Evolutionary conservation across 2,888 invertebrate genomes (phyloP).

Genomic region (Megaustenia siamemsis): DNA sequence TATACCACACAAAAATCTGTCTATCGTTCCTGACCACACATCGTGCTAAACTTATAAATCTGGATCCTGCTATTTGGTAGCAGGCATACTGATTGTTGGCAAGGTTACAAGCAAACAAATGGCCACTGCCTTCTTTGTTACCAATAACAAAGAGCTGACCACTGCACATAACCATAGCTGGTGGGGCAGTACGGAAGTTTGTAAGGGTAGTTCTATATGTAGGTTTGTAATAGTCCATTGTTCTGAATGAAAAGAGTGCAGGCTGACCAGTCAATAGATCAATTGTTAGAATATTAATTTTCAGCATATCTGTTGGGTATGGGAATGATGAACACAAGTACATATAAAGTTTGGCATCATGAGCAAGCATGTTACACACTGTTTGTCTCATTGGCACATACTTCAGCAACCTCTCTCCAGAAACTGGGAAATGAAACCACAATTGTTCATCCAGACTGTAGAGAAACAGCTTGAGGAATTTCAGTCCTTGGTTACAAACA

Average conservation of each 20-base stretch:
- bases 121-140: constrained; percentile 77
- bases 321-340: constrained; percentile 77
- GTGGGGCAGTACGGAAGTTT: constrained; percentile 75
- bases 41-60: constrained; percentile 76
- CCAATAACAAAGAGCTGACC: constrained; percentile 75
- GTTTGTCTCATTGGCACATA: constrained; percentile 75
- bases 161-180: constrained; percentile 75
- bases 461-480: constrained; percentile 74
- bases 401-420: constrained; percentile 72
- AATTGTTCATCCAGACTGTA: constrained; percentile 71
- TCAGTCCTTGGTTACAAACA: constrained; percentile 75
- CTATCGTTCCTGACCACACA: constrained; percentile 73
- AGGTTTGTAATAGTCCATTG: constrained; percentile 73
- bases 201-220: constrained; percentile 77
- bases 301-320: constrained; percentile 77
- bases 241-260: constrained; percentile 73
- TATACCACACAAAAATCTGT: constrained; percentile 75
- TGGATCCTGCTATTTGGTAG: constrained; percentile 74
- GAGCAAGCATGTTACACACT: constrained; percentile 71
- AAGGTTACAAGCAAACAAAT: constrained; percentile 75
- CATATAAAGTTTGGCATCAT: constrained; percentile 74
- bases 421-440: constrained; percentile 74
- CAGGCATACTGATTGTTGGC: constrained; percentile 75
- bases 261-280: constrained; percentile 74
- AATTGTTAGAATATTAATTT: constrained; percentile 74